Percentiles rank a stretch among this genome's conserved stretches.
phyloP scores from a whole-genome alignment of 2,797 vertebrate genomes.

The Sebastes taczanowskii region DNA sequence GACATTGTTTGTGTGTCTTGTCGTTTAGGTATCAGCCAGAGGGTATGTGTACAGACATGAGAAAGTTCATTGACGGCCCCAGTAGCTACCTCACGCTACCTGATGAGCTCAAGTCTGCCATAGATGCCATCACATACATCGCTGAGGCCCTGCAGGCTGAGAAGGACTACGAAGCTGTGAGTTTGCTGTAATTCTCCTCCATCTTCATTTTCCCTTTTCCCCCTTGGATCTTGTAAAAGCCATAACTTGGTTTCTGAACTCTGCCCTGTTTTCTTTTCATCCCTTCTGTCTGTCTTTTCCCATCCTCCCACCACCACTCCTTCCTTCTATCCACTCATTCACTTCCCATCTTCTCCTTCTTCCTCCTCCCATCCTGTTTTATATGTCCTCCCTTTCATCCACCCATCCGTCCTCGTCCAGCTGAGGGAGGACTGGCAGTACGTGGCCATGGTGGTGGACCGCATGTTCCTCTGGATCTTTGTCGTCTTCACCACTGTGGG shows the following conservation, averaged over 20 bases:
- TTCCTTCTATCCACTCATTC: not conserved
- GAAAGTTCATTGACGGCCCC: conserved; percentile 87
- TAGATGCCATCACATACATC: conserved; percentile 86
- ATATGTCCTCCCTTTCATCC: not conserved
- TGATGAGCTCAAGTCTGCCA: conserved; percentile 85
- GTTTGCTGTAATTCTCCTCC: not conserved
- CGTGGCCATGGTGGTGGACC: conserved; percentile 92
- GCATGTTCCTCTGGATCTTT: conserved; percentile 89
- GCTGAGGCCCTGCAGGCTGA: conserved; percentile 88
- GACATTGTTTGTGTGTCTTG: not conserved
- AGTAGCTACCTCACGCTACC: conserved; percentile 82
- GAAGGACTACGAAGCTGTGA: conserved; percentile 88
- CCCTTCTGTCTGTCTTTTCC: not conserved
- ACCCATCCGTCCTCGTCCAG: conserved; percentile 54
- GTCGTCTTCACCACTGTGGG: conserved; percentile 86
- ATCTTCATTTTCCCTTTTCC: not conserved
- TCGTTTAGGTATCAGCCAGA: conserved; percentile 84
- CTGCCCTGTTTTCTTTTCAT: not conserved
- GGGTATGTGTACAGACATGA: conserved; percentile 81
- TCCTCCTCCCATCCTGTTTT: not conserved
- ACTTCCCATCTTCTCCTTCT: not conserved
- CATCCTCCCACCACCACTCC: too few species aligned
- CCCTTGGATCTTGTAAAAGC: too few species aligned
- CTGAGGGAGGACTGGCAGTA: conserved; percentile 92
- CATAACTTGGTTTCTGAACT: not conserved